Evolutionary conservation across 92 coral and sea anemone species (phyloP), one percentile per base, ranked within the genome.

Genomic region (Parazoanthus darwini): DNA sequence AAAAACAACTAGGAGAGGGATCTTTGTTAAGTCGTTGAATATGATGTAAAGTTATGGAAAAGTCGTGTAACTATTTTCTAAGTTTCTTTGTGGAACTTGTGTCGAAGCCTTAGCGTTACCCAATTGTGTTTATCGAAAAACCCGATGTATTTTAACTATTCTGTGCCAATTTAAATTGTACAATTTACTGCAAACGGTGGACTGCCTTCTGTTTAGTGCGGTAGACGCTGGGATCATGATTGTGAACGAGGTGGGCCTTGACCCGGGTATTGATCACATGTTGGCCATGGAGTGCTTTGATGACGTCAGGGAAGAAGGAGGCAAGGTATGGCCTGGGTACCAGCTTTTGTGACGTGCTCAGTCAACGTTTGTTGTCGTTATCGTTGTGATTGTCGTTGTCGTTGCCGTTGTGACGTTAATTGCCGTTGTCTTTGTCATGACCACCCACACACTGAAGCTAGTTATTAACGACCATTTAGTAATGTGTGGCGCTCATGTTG

Each of bases 201-300:
- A 35, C 56, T n/a, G 29, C 50, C 3, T 79, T 48, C 0, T 73
- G 68, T 75, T 54, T 77, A 95, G 99, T 42, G 99, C 99, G 11
- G 92, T 95, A 44, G 97, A 96, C 89, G 98, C 98, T 54, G 96
- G 94, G n/a, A 91, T 96, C 70, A 85, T 91, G 42, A 95, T 96
- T 42, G 92, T 96, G 72, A 96, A 95, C 78, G 99, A 96, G 86
- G 90, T 96, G 71, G 99, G 99, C 5, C 89, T 96, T 86, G 99
- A 96, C 89, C 99, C 99, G 72, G 99, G 99, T 72, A 95, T 95
- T 78, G 99, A 96, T 86, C 99, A 96, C 91, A 90, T 96, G 99
- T 80, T 96, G 46, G 99, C 99, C 14, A 95, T 96, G 99, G 98
- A 96, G 75, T 96, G 99, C 80, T 95, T 96, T 89, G 98, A 96